Base-by-base conservation (phyloP, 2,888 invertebrate genomes). In the Fissipunctia ypsillon region DNA sequence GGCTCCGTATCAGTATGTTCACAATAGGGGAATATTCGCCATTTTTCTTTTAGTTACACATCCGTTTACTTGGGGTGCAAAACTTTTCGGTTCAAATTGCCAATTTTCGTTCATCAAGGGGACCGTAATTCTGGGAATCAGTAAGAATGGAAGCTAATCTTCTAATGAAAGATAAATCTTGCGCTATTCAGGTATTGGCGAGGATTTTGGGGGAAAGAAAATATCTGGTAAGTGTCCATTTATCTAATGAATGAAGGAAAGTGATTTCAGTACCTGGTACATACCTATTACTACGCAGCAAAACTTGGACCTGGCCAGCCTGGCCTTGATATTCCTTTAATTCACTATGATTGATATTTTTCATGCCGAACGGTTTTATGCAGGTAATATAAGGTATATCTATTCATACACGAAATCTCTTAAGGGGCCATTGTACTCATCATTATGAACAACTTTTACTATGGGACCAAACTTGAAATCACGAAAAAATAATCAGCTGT, bases 21-120 rank as follows among this genome's bases (percentile, higher is more conserved):
- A 81, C 85, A 81, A 80, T 80, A 80, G 85, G 83, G 85, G 84
- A 80, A 85, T 89, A 89, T 83, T 83, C 84, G 84, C 82, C 85
- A 90, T 88, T 87, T 87, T 88, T 89, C 87, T 88, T 88, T 89
- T 89, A 88, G 87, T 85, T 86, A 87, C 88, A 87, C 77, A 71
- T 85, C 45, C 78, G 76, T 72, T 76, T 76, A 69, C 69, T 76
- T 71, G 78, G 87, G 88, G 86, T 78, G 81, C 69, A 68, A 72
- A 82, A 84, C 69, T 83, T 87, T 84, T 85, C 73, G 76, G 64
- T 85, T 81, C 79, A 80, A 88, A 87, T 86, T 84, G 85, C 73
- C 86, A 88, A 88, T 88, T 87, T 84, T 84, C 88, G 78, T 75
- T 78, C 76, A 83, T 85, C 76, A 79, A 73, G 80, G 86, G 83